Base-by-base conservation (phyloP, 2,113 vertebrate genomes). In the Anolis sagrei region DNA sequence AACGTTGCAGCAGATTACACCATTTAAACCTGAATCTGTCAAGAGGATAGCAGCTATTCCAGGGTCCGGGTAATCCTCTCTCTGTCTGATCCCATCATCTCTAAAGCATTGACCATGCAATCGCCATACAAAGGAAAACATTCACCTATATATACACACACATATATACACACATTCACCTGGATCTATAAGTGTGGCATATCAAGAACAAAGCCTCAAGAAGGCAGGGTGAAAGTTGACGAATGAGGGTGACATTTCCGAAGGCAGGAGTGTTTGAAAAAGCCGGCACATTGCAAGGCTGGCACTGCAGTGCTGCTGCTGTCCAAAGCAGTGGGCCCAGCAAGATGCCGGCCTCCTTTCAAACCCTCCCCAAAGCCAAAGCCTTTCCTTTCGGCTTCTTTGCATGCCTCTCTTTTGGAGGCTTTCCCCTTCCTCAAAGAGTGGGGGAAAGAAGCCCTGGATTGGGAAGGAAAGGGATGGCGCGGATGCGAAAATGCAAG, bases 41-140 rank as follows among this genome's bases (percentile, higher is more conserved):
- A 4, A 54, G 32, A 72, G 79, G 81, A 49, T 54, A 2, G 18
- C 68, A 72, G 66, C 70, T 23, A 1, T 78, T 85, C 81, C 82
- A 23, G 54, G 13, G 73, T 39, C 0, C 9, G 27, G 1, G 5
- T 18, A 0, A 70, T 87, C 89, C 77, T 5, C 84, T 27, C 36
- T n/a, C 0, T 84, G 64, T 68, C 48, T 75, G 79, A 79, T 78
- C 84, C 66, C 70, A 21, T 80, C 27, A 79, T 0, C 76, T 77
- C 48, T 2, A 64, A 77, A 23, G 2, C 66, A 0, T 13, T 3
- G 0, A n/a, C 69, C 70, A 86, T 83, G n/a, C 69, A 0, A 34
- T 64, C 80, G 85, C 87, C 80, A 83, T 27, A 79, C 74, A 88
- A 54, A 44, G 27, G 51, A 2, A 29, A 68, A 68, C 36, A 0